Percentiles rank a stretch among this genome's conserved stretches.
phyloP scores from a whole-genome alignment of 1,140 invertebrate species.

The Trypoxylus dichotomus region DNA sequence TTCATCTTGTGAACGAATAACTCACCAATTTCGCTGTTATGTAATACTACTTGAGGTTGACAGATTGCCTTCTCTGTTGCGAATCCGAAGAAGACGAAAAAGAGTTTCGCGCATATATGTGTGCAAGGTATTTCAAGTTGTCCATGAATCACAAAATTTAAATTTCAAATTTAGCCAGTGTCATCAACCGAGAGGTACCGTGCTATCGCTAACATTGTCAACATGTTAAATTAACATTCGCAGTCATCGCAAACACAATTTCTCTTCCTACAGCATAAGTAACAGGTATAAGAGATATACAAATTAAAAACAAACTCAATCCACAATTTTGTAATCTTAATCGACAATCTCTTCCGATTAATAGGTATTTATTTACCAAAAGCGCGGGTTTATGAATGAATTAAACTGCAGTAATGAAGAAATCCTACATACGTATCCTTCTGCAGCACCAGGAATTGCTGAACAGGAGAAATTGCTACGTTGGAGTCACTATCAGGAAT shows the following conservation, averaged over 20 bases:
- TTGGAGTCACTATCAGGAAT: too few relatives aligned
- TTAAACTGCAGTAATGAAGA: too few relatives aligned
- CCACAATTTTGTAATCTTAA: too few relatives aligned
- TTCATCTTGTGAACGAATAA: not conserved
- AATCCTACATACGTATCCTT: too few relatives aligned
- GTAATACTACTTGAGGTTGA: not conserved
- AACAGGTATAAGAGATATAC: too few relatives aligned
- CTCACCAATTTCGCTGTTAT: not conserved
- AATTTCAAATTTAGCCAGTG: not conserved
- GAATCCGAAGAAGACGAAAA: not conserved
- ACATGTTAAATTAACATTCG: not conserved
- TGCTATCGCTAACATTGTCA: not conserved
- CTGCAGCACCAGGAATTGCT: too few relatives aligned
- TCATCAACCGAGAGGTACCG: not conserved
- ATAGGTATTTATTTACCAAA: too few relatives aligned
- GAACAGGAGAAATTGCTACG: too few relatives aligned
- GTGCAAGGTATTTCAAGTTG: not conserved
- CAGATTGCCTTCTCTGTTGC: not conserved
- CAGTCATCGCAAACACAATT: not conserved
- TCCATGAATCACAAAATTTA: slow-evolving; percentile 1
- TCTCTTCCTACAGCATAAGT: not conserved
- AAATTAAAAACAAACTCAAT: too few relatives aligned
- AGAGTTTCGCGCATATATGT: not conserved
- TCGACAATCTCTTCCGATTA: too few relatives aligned
- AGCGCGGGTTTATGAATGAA: too few relatives aligned